Conservation (phyloP, 2,888 invertebrate genomes). For the Gerris lacustris region DNA sequence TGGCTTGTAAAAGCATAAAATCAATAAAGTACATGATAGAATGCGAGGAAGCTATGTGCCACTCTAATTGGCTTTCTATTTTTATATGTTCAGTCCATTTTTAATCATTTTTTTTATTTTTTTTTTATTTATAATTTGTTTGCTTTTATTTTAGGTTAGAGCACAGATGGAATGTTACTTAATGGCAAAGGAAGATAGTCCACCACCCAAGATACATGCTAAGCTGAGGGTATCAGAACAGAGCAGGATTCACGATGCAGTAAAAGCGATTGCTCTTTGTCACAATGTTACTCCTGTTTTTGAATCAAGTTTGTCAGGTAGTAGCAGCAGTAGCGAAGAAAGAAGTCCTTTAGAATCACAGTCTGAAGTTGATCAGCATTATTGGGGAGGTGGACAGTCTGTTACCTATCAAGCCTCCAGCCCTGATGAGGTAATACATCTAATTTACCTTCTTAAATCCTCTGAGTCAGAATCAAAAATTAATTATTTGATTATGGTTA, state of each 20-base stretch:
- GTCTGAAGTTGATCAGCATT: constrained; percentile 48
- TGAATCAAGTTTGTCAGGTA: constrained; percentile 43
- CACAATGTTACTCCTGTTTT: constrained; percentile 98
- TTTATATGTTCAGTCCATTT: neutral
- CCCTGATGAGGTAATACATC: constrained; percentile 52
- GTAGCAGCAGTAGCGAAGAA: constrained; percentile 9
- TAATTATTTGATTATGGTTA: neutral
- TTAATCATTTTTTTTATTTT: neutral
- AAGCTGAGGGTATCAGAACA: constrained; percentile 48
- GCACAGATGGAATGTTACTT: neutral
- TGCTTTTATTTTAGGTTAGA: neutral
- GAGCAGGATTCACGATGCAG: constrained; percentile 72
- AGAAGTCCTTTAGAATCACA: constrained; percentile 35
- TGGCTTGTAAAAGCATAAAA: no score
- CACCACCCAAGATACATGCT: neutral
- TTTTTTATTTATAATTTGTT: neutral
- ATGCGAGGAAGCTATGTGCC: no score
- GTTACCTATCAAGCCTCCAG: constrained; percentile 57
- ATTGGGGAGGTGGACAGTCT: constrained; percentile 28
- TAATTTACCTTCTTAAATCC: neutral
- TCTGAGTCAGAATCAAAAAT: neutral
- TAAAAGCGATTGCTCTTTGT: constrained; percentile 88
- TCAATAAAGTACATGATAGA: no score
- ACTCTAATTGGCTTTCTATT: no score
- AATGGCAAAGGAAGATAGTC: neutral